Evolutionary conservation across 2,797 vertebrate species (phyloP).

Genomic region (Neoniphon sammara): DNA sequence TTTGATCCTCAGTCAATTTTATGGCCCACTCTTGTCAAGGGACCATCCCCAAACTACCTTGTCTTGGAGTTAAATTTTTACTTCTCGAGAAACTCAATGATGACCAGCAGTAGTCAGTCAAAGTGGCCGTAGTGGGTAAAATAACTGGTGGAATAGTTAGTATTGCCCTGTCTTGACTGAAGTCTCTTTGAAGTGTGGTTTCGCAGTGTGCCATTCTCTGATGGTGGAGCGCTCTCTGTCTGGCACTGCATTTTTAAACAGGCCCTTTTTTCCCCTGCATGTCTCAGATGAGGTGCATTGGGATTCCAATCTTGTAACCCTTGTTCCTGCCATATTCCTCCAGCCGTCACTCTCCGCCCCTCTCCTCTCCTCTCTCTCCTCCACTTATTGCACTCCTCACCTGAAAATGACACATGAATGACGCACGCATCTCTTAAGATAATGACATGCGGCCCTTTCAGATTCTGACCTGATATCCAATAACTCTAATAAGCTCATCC

Average conservation of each 20-base stretch:
- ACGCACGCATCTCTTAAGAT: not conserved
- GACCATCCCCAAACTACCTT: slow-evolving; percentile 49
- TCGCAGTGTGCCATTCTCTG: slow-evolving; percentile 38
- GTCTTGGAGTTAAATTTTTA: slow-evolving; percentile 36
- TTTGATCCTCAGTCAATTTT: slow-evolving; percentile 69
- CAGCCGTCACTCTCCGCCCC: slow-evolving; percentile 7
- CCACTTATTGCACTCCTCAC: slow-evolving; percentile 8
- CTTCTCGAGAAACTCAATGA: slow-evolving; percentile 32
- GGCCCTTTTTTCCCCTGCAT: slow-evolving; percentile 55
- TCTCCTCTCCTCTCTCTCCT: slow-evolving; percentile 9
- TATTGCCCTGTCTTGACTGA: slow-evolving; percentile 18
- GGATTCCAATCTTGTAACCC: slow-evolving; percentile 63
- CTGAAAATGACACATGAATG: slow-evolving; percentile 36
- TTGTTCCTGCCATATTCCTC: slow-evolving; percentile 29
- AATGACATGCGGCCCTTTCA: slow-evolving; percentile 8
- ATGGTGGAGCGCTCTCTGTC: slow-evolving; percentile 34
- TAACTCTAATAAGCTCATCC: slow-evolving; percentile 4
- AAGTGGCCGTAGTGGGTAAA: slow-evolving; percentile 4
- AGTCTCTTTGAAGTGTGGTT: slow-evolving; percentile 49
- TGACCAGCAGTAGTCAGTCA: not conserved
- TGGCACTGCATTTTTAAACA: slow-evolving; percentile 57
- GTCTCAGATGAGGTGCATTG: slow-evolving; percentile 60
- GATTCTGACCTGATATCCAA: not conserved
- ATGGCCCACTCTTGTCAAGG: slow-evolving; percentile 35
- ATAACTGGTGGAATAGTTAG: slow-evolving; percentile 11